Percentiles rank a stretch among this genome's conserved stretches.
Conservation (phyloP, 2,113 vertebrate genomes). For the Poicephalus meyeri region DNA sequence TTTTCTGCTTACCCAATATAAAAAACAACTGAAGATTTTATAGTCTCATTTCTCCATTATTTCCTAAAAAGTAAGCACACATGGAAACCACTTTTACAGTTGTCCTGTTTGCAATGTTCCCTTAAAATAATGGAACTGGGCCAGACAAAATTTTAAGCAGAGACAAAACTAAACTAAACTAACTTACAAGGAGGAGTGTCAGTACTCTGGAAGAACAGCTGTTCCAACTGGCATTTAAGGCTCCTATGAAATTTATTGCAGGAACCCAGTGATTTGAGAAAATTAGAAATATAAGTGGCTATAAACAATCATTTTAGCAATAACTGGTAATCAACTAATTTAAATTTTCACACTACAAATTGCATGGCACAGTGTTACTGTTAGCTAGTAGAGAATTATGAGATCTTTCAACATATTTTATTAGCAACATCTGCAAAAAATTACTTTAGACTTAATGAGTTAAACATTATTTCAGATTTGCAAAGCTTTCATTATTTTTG, state of each 20-base stretch:
- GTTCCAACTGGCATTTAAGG: constrained; percentile 5
- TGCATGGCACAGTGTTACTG: background rate
- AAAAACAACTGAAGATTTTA: background rate
- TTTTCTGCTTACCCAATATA: background rate
- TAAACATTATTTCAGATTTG: background rate
- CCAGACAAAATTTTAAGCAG: background rate
- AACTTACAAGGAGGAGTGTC: background rate
- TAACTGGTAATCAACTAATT: constrained; percentile 31
- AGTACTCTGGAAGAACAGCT: background rate
- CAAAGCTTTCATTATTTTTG: background rate
- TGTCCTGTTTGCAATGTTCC: background rate
- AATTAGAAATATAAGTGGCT: constrained; percentile 9
- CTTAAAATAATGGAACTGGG: background rate
- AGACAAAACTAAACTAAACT: background rate
- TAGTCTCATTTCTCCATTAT: background rate
- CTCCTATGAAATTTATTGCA: background rate
- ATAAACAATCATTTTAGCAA: constrained; percentile 34
- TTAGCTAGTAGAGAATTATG: background rate
- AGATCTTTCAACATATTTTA: background rate
- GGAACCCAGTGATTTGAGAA: constrained; percentile 24
- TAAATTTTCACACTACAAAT: background rate
- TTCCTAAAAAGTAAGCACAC: background rate
- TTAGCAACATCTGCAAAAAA: background rate
- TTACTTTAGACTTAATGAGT: background rate
- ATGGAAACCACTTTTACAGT: background rate